A percentile compares a stretch with the other conserved stretches of the same genome.
These are phyloP conservation scores for roundworm (Caenorhabditis elegans) DNA, from an alignment of 1,140 invertebrate genomes.

Conservation along the genomic window DNA sequence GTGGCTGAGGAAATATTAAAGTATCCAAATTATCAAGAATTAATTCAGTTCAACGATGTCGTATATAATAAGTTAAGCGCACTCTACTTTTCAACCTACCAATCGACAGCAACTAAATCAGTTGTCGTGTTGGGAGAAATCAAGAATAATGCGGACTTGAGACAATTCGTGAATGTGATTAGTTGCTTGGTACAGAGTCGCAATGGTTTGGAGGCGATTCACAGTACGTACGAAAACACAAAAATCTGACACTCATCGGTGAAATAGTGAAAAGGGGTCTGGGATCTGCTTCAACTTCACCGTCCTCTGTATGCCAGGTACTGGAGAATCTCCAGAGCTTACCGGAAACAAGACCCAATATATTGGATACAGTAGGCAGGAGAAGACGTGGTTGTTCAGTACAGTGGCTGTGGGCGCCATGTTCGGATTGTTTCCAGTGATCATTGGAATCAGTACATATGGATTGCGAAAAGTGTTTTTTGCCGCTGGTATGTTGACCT, in stretches of 20 bases:
- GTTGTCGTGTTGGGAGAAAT: too few species aligned
- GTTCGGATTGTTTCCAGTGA: constrained; percentile 62
- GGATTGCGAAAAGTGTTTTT: constrained; percentile 56
- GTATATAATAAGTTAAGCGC: too few species aligned
- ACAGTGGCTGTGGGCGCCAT: constrained; percentile 63
- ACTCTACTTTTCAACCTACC: too few species aligned
- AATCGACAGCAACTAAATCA: too few species aligned
- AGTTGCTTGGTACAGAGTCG: too few species aligned
- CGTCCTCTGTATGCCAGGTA: constrained; percentile 63
- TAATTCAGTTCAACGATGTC: too few species aligned
- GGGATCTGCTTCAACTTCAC: constrained; percentile 66
- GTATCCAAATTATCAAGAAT: too few species aligned
- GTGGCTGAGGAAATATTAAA: too few species aligned
- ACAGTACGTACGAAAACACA: too few species aligned
- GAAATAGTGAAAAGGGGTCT: too few species aligned
- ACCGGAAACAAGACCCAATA: constrained; percentile 50
- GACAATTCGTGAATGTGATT: too few species aligned
- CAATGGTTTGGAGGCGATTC: constrained; percentile 62
- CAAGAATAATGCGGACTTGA: too few species aligned
- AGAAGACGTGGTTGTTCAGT: constrained; percentile 60
- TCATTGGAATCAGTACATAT: constrained; percentile 58
- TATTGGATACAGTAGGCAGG: constrained; percentile 55
- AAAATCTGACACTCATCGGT: constrained; percentile 63
- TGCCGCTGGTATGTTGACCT: constrained; percentile 52
- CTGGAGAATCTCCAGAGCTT: not conserved